Base-by-base conservation (phyloP, 2,888 invertebrate genomes). In the Taenaris catops region DNA sequence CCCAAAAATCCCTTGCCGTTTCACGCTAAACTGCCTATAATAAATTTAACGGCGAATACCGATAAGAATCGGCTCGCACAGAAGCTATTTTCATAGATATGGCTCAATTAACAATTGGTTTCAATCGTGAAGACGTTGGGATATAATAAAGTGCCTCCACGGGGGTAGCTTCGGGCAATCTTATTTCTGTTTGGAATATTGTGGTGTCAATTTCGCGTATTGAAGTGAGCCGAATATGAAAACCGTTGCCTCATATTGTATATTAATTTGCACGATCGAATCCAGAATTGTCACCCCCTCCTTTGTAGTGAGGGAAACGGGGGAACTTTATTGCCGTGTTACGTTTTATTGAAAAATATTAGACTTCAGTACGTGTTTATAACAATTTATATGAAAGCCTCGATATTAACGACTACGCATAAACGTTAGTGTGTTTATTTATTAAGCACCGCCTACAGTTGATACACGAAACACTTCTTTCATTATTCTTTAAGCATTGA, bases 81-180 rank as follows among this genome's bases (percentile, higher is more conserved):
- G 75, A 75, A 78, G 75, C 75, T 74, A 81, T 80, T 83, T 78
- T 83, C 84, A 80, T 79, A 84, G 86, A 86, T 84, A 86, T 78
- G 73, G 79, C 86, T 86, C 86, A 84, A 86, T 84, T 86, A 84
- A 86, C 86, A 84, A 83, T 81, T 73, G 86, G 80, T 81, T 83
- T 83, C 83, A 83, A 83, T 84, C 83, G 81, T 63, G 80, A 81
- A 80, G 81, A 83, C 83, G 78, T 79, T 75, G 74, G n/a, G 69
- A 68, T 62, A 64, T 80, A 81, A 83, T 80, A 83, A 83, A 83
- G 76, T 74, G 64, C 71, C 78, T 64, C 75, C 72, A 53, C 55
- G 38, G 59, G 44, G 71, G 72, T 53, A 68, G 74, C 70, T 65
- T 57, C 55, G 68, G 70, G 76, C 80, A 76, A 78, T 80, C 79